Evolutionary conservation across 2,797 vertebrate genomes (phyloP).

Genomic region (Pachyuromys duprasi): DNA sequence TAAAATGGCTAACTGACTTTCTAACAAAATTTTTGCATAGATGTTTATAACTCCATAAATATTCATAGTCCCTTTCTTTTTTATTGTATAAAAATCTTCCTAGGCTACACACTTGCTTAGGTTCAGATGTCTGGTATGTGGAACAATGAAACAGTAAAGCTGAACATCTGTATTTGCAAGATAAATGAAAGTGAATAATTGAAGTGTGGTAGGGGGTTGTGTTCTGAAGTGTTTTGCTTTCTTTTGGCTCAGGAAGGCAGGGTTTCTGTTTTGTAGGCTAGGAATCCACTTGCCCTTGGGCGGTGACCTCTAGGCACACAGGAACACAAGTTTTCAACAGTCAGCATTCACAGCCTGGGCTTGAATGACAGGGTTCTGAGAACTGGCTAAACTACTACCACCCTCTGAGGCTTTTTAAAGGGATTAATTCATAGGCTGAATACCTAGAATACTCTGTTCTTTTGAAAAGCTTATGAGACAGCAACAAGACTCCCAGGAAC

Average conservation of each 20-base stretch:
- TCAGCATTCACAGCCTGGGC: background rate
- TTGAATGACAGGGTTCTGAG: background rate
- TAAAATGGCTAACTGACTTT: constrained; percentile 1
- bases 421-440: background rate
- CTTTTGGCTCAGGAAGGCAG: background rate
- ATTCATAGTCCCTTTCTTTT: background rate
- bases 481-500: background rate
- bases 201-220: background rate
- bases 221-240: background rate
- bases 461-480: background rate
- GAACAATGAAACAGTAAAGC: background rate
- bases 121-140: background rate
- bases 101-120: background rate
- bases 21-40: background rate
- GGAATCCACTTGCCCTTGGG: background rate
- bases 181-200: constrained; percentile 6
- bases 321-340: background rate
- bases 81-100: background rate
- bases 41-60: background rate
- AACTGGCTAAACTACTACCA: background rate
- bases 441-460: background rate
- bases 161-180: background rate
- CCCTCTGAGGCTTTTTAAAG: constrained; percentile 8
- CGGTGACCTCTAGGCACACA: background rate
- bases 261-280: background rate